Base-by-base conservation (phyloP, 2,888 invertebrate species). In the Drosophila eohydei region DNA sequence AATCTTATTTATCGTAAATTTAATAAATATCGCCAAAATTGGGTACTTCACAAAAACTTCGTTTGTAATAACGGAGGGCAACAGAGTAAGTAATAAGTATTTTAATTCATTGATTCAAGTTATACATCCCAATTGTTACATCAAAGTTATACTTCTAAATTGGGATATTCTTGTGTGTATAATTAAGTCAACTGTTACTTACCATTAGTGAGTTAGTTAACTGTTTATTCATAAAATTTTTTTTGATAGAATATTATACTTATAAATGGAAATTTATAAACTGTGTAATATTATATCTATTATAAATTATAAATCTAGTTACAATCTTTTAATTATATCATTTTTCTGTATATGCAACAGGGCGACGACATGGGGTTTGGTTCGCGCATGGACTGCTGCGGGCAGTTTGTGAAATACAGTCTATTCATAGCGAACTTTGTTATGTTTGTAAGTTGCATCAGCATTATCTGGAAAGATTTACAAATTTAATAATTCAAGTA, bases 301-400 rank as follows among this genome's bases (percentile, higher is more conserved):
- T 6, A 30, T 0, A 30, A 30, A 30, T 30, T 6, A 30, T 30
- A 30, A 30, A 30, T 30, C 5, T 6, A 2, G 30, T 30, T 6
- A 30, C 6, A 34, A 34, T 8, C 7, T 6, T 34, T 34, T 34
- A 8, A 7, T 2, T 34, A 34, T 11, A 11, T 16, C 28, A 28
- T 38, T 38, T 52, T 30, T 16, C 5, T 30, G 4, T 30, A 2
- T 30, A 48, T 30, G n/a, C n/a, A 12, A 30, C 80, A 92, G 91
- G 90, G 91, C 88, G 88, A 91, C 87, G 93, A 87, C 58, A 96
- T 96, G 96, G 96, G 96, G 61, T 95, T 95, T 93, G 95, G 96
- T 80, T 95, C 95, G 76, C 95, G 96, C 90, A 96, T 97, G 96
- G 97, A 97, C 93, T 96, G 97, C 92, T 97, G 97, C 92, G 97